phyloP scores from a whole-genome alignment of 2,888 invertebrate species.

The Caenorhabditis japonica region DNA sequence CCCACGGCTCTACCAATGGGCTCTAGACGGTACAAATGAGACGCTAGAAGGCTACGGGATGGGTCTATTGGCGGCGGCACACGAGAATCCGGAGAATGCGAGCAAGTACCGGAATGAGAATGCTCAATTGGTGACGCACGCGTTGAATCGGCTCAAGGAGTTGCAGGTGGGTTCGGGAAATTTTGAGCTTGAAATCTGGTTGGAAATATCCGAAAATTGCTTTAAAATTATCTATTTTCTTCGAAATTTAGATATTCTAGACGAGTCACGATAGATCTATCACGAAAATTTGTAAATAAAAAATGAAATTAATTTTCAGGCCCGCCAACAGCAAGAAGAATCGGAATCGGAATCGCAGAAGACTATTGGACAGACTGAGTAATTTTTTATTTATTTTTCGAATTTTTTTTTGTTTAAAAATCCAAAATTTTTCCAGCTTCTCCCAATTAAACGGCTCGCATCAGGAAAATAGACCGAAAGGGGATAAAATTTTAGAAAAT shows the following conservation, averaged over 20 bases:
- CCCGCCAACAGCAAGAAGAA: slow-evolving; percentile 1
- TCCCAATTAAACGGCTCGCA: neutral
- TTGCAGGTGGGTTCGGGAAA: slow-evolving; percentile 80
- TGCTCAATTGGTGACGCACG: slow-evolving; percentile 82
- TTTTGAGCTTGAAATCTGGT: too few species aligned
- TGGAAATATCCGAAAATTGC: too few species aligned
- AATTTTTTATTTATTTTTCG: neutral
- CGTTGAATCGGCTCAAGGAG: slow-evolving; percentile 87
- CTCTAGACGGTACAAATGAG: slow-evolving; percentile 86
- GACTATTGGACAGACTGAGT: neutral
- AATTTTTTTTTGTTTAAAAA: slow-evolving; percentile 3
- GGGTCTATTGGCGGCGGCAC: slow-evolving; percentile 91
- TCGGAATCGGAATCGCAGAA: neutral
- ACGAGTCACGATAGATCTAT: too few species aligned
- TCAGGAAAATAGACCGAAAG: too few species aligned
- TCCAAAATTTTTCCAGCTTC: slow-evolving; percentile 4
- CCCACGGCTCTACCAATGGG: slow-evolving; percentile 89
- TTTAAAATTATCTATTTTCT: too few species aligned
- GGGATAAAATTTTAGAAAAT: neutral
- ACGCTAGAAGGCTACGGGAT: slow-evolving; percentile 94
- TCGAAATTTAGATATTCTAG: too few species aligned
- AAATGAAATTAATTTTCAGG: neutral
- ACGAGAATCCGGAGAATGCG: slow-evolving; percentile 96
- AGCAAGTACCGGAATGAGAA: slow-evolving; percentile 83
- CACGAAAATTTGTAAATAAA: neutral